Evolutionary conservation across 2,888 invertebrate species (phyloP).

Genomic region (Kryphioiulus occultus): DNA sequence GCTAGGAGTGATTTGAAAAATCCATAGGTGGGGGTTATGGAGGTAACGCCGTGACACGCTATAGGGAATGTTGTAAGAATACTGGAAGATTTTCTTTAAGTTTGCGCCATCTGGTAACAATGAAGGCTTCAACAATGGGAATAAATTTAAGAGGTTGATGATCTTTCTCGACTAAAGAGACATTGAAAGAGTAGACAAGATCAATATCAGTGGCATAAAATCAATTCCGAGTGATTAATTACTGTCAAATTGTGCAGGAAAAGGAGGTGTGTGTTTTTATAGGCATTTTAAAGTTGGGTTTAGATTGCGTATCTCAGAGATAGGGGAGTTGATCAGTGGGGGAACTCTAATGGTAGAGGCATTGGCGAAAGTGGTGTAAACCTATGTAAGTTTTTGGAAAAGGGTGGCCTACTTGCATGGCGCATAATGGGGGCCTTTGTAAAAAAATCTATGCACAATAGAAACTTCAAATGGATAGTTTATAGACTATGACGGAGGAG

Average conservation of each 20-base stretch:
- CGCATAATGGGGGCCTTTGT: slow-evolving; percentile 11
- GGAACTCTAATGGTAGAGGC: slow-evolving; percentile 11
- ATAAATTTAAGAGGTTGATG: slow-evolving; percentile 49
- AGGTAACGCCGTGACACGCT: slow-evolving; percentile 39
- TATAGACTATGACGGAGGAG: slow-evolving; percentile 40
- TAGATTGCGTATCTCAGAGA: slow-evolving; percentile 35
- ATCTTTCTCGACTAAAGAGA: slow-evolving; percentile 51
- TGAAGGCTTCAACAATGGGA: slow-evolving; percentile 44
- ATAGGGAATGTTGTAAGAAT: slow-evolving; percentile 46
- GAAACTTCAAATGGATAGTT: slow-evolving; percentile 40
- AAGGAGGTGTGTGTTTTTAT: slow-evolving; percentile 46
- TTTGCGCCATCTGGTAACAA: slow-evolving; percentile 44
- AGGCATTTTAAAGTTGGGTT: slow-evolving; percentile 41
- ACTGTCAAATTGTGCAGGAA: slow-evolving; percentile 50
- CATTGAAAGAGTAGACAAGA: slow-evolving; percentile 49
- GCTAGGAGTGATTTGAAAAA: slow-evolving; percentile 26
- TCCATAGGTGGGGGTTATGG: slow-evolving; percentile 40
- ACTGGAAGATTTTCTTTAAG: slow-evolving; percentile 44
- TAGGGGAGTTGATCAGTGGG: slow-evolving; percentile 41
- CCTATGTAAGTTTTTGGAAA: neutral
- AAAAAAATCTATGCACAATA: neutral
- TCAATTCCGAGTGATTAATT: slow-evolving; percentile 52
- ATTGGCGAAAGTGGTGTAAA: slow-evolving; percentile 24
- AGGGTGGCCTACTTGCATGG: slow-evolving; percentile 27
- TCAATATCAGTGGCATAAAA: slow-evolving; percentile 51